Base-by-base conservation (phyloP, 2,888 invertebrate species). In the Abrostola triplasia region DNA sequence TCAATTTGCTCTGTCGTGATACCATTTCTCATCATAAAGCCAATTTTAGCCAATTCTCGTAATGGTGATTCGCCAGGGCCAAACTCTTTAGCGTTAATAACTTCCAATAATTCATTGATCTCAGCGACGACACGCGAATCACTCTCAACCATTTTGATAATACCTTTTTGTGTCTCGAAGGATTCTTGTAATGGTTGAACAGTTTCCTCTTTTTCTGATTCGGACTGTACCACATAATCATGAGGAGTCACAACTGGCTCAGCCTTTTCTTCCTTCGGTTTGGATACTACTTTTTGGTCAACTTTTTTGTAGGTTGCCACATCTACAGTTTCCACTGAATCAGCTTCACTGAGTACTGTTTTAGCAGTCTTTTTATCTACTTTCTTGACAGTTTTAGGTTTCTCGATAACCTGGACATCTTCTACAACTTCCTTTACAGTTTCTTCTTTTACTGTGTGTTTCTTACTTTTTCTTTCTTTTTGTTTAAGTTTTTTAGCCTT, bases 31-130 rank as follows among this genome's bases (percentile, higher is more conserved):
- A 98, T 92, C 80, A 98, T 93, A 77, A 97, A 96, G 36, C 97
- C 97, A 67, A 98, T 97, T 79, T 97, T 97, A 9, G 98, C 98
- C 63, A 98, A 91, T 93, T 98, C 98, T 57, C 97, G 93, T 53
- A 98, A 90, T 0, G 98, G 97, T 36, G 95, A 95, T 91, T 97
- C 97, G 9, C 97, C 98, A 6, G 97, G 96, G 0, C 97, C 97
- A 85, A 98, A 98, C 79, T 97, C 97, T 83, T 96, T 96, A 0
- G 96, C 97, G 77, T 96, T 96, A 24, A 98, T 95, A 10, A 96
- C 95, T 78, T 97, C 96, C 74, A 98, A 93, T 37, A 97, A 93
- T 85, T 97, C 96, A 70, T 97, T 96, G 12, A 98, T 96, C 91
- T 98, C 97, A 62, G 96, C 96, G 11, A 96, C 96, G 84, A 96